Evolutionary conservation across 35 echinoderm and acorn worm species (phyloP).

Genomic region (Strongylocentrotus purpuratus): DNA sequence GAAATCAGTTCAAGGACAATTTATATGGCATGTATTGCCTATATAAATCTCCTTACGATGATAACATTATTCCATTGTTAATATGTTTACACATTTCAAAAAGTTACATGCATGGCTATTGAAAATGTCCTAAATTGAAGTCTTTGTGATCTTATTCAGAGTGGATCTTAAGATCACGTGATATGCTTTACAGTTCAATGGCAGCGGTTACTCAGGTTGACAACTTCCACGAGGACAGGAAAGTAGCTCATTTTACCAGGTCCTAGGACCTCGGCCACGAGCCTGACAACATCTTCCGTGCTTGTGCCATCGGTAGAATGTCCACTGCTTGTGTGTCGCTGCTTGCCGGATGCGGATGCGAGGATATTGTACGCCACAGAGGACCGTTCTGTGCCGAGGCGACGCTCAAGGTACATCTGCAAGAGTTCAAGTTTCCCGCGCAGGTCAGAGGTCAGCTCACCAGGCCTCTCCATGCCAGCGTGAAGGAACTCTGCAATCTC

Average conservation of each 20-base stretch:
- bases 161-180: too few relatives aligned
- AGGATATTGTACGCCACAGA: conserved; percentile 21
- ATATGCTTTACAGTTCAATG: not conserved
- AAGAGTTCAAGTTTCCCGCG: conserved; percentile 25
- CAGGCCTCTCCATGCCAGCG: not conserved
- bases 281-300: conserved; percentile 20
- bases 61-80: too few relatives aligned
- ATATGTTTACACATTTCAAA: too few relatives aligned
- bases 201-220: conserved; percentile 4
- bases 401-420: conserved; percentile 43
- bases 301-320: not conserved
- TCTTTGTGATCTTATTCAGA: too few relatives aligned
- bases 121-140: too few relatives aligned
- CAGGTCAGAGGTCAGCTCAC: not conserved
- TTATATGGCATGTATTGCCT: too few relatives aligned
- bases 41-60: too few relatives aligned
- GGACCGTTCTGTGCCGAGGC: conserved; percentile 20
- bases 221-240: not conserved
- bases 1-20: too few relatives aligned
- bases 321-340: too few relatives aligned
- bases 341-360: not conserved
- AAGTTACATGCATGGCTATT: too few relatives aligned
- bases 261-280: not conserved
- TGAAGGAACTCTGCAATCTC: conserved; percentile 24
- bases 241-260: conserved; percentile 36